A percentile compares a stretch with the other conserved stretches of the same genome.
Evolutionary conservation across 2,888 invertebrate species (phyloP).

Genomic region (Copidosoma aretas): DNA sequence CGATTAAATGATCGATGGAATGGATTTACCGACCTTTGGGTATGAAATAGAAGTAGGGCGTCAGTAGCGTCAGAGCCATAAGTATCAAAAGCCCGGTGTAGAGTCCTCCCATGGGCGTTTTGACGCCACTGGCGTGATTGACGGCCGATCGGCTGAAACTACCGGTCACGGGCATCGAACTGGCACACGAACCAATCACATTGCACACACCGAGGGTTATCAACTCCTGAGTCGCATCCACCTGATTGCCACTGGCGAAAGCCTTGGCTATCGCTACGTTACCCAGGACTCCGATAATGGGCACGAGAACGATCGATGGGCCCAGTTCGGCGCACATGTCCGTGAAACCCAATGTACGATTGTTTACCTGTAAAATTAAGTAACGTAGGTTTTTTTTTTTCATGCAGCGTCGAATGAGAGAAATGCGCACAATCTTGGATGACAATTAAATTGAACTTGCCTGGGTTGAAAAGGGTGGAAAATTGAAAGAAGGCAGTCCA

Average conservation of each 20-base stretch:
- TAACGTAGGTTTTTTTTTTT: background rate
- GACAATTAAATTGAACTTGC: background rate
- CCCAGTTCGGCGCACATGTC: conserved; percentile 83
- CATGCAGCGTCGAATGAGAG: too few relatives aligned
- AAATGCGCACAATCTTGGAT: background rate
- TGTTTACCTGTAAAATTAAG: conserved; percentile 56
- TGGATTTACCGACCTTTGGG: conserved; percentile 69
- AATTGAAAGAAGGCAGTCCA: conserved; percentile 73
- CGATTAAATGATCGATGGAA: too few relatives aligned
- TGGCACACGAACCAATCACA: conserved; percentile 84
- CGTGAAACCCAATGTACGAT: conserved; percentile 68
- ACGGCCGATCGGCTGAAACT: conserved; percentile 91
- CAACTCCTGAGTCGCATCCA: conserved; percentile 90
- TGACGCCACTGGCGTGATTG: conserved; percentile 93
- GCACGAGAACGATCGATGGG: conserved; percentile 83
- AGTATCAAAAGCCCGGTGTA: conserved; percentile 84
- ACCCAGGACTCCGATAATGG: conserved; percentile 88
- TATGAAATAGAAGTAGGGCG: conserved; percentile 88
- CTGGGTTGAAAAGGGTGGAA: conserved; percentile 77
- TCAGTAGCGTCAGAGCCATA: conserved; percentile 82
- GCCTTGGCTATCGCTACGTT: conserved; percentile 96
- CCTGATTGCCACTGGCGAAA: conserved; percentile 80
- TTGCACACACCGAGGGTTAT: conserved; percentile 86
- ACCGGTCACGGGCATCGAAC: conserved; percentile 90
- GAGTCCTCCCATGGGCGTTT: conserved; percentile 85